Percentiles rank a stretch among this genome's conserved stretches.
Evolutionary conservation across 2,888 invertebrate genomes (phyloP).

Genomic region (Xanthostigma xanthostigma): DNA sequence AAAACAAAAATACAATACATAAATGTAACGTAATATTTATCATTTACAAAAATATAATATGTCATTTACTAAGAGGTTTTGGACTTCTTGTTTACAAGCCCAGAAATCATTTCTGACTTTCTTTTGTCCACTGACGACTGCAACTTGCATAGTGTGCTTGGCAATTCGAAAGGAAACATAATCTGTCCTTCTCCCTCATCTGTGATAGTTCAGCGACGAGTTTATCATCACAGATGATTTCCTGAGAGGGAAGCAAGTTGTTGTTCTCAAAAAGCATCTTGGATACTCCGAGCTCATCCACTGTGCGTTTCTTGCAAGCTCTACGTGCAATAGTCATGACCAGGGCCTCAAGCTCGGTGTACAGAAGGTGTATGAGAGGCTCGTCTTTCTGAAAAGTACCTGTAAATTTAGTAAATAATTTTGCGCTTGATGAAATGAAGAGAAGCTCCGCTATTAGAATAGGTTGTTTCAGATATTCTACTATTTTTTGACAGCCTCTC

Average conservation of each 20-base stretch:
- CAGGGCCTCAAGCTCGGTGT: background rate
- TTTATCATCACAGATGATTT: constrained; percentile 4
- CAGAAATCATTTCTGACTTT: too few relatives aligned
- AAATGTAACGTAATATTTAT: background rate
- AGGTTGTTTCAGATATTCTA: constrained; percentile 3
- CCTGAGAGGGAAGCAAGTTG: constrained; percentile 2
- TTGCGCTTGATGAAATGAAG: constrained; percentile 6
- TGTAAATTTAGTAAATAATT: constrained; percentile 4
- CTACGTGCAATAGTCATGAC: too few relatives aligned
- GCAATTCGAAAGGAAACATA: constrained; percentile 5
- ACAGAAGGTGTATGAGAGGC: constrained; percentile 6
- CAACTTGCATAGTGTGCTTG: constrained; percentile 6
- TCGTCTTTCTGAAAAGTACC: constrained; percentile 5
- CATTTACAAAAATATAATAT: background rate
- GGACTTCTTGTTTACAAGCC: too few relatives aligned
- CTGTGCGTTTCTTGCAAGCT: too few relatives aligned
- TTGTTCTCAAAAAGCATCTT: constrained; percentile 5
- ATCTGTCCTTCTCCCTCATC: constrained; percentile 4
- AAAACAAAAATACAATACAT: too few relatives aligned
- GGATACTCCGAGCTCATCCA: constrained; percentile 2
- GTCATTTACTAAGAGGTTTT: too few relatives aligned
- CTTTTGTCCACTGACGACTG: too few relatives aligned
- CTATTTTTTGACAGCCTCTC: constrained; percentile 4
- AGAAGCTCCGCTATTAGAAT: constrained; percentile 6
- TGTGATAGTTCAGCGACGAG: constrained; percentile 3